Conservation (phyloP, 37 sponge, comb jelly and placozoan species). For the Mnemiopsis leidyi region DNA sequence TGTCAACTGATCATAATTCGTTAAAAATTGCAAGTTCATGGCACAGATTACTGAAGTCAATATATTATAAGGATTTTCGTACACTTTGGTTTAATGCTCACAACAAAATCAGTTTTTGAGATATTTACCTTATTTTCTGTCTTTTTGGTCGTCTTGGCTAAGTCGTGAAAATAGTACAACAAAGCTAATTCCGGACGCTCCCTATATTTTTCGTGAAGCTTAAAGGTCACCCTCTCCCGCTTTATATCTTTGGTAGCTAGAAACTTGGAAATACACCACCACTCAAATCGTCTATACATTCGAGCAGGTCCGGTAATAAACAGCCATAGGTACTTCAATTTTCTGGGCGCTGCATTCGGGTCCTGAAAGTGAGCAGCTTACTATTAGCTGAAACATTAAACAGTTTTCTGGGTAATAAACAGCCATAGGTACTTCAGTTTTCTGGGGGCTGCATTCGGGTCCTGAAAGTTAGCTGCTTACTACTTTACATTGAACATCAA, state of each 20-base stretch:
- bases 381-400: no score
- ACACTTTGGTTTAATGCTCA: no score
- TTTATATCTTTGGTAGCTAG: background rate
- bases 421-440: slow-evolving; percentile 53
- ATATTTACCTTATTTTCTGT: no score
- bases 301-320: slow-evolving; percentile 5
- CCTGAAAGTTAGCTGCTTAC: no score
- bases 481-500: no score
- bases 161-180: slow-evolving; percentile 55
- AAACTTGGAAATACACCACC: slow-evolving; percentile 44
- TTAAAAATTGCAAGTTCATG: no score
- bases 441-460: background rate
- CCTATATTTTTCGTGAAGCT: slow-evolving; percentile 47
- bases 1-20: slow-evolving; percentile 8
- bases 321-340: slow-evolving; percentile 48
- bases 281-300: slow-evolving; percentile 36
- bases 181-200: background rate
- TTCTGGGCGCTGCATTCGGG: slow-evolving; percentile 1
- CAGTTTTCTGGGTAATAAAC: no score
- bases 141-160: slow-evolving; percentile 41
- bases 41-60: no score
- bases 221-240: slow-evolving; percentile 30
- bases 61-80: no score
- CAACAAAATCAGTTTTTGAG: no score
- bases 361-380: background rate